A percentile compares a stretch with the other conserved stretches of the same genome.
Evolutionary conservation across 2,888 invertebrate genomes (phyloP).

Genomic region (Trissonchulus sp.): DNA sequence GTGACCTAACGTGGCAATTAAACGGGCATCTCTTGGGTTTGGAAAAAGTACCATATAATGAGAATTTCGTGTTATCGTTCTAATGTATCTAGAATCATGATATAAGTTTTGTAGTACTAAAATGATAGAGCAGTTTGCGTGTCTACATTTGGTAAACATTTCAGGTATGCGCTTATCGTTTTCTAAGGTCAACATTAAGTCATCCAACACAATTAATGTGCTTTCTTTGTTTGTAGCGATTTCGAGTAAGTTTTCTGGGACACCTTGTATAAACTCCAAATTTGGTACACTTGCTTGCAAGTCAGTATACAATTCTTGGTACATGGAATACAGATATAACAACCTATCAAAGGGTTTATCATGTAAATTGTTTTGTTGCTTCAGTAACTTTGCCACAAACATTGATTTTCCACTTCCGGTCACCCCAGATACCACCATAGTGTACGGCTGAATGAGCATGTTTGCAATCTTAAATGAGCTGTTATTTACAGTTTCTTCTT

Average conservation of each 20-base stretch:
- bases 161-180: background rate
- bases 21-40: conserved; percentile 16
- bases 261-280: background rate
- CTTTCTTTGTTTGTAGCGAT: background rate
- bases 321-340: background rate
- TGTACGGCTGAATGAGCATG: background rate
- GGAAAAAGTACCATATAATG: conserved; percentile 25
- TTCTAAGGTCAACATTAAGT: background rate
- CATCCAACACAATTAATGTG: background rate
- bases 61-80: conserved; percentile 16
- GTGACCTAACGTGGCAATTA: conserved; percentile 5
- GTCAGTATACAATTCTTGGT: background rate
- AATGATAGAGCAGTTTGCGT: background rate
- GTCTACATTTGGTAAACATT: background rate
- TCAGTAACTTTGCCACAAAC: background rate
- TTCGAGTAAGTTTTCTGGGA: background rate
- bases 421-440: background rate
- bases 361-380: background rate
- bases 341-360: background rate
- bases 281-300: background rate
- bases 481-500: too few relatives aligned
- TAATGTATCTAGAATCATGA: conserved; percentile 23
- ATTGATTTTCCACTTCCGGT: background rate
- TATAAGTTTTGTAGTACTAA: conserved; percentile 23
- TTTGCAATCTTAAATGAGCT: background rate